phyloP scores from a whole-genome alignment of 2,888 invertebrate species.

The Hyppa rectilinea region DNA sequence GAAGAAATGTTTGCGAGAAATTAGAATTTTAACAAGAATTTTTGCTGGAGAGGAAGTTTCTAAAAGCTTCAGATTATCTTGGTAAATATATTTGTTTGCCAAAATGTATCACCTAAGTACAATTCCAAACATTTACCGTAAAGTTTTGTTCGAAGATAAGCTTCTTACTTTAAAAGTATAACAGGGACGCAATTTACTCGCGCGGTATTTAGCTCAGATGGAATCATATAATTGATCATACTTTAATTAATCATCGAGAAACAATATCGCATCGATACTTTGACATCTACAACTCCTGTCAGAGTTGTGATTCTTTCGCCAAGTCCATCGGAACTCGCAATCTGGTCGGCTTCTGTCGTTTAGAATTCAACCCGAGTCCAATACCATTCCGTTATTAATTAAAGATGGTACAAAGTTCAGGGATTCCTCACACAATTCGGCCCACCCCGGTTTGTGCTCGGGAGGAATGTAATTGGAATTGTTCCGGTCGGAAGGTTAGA shows the following conservation, averaged over 20 bases:
- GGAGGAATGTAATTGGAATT: constrained; percentile 87
- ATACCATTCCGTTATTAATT: constrained; percentile 82
- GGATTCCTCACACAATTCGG: constrained; percentile 81
- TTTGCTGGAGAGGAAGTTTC: constrained; percentile 40
- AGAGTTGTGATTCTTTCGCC: constrained; percentile 60
- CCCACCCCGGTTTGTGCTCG: constrained; percentile 76
- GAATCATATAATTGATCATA: constrained; percentile 31
- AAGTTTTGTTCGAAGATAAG: constrained; percentile 47
- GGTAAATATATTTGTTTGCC: constrained; percentile 53
- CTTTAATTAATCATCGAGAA: constrained; percentile 43
- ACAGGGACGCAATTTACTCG: constrained; percentile 25
- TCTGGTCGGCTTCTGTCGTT: constrained; percentile 71
- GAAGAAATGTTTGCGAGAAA: constrained; percentile 59
- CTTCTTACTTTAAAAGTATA: constrained; percentile 23
- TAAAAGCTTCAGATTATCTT: constrained; percentile 55
- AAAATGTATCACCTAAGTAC: constrained; percentile 42
- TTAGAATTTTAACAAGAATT: constrained; percentile 62
- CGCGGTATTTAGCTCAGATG: constrained; percentile 6
- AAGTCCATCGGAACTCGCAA: constrained; percentile 60
- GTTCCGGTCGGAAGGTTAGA: constrained; percentile 80
- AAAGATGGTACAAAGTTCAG: constrained; percentile 82
- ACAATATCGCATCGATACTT: constrained; percentile 27
- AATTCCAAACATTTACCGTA: constrained; percentile 29
- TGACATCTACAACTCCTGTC: constrained; percentile 41
- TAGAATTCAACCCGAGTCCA: constrained; percentile 74